A percentile compares a stretch with the other conserved stretches of the same genome.
Evolutionary conservation across 2,888 invertebrate genomes (phyloP).

Genomic region (Amphimallon solstitiale): DNA sequence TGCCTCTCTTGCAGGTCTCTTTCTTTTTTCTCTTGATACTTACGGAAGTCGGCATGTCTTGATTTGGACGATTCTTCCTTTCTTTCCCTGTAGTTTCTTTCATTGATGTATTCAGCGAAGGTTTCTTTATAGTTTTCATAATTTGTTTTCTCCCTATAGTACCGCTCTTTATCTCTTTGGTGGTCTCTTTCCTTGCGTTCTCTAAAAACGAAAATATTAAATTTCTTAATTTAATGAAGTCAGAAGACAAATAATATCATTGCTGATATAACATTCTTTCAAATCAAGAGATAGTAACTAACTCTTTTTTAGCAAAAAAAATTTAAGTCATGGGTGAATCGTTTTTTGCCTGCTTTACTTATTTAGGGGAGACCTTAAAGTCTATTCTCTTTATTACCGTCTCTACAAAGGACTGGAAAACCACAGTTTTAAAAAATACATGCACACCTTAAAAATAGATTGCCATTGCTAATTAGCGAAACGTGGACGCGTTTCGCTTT

Average conservation of each 20-base stretch:
- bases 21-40: conserved; percentile 56
- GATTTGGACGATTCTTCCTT: conserved; percentile 50
- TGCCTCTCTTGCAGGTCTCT: conserved; percentile 49
- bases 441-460: no score
- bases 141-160: conserved; percentile 59
- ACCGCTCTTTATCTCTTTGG: conserved; percentile 62
- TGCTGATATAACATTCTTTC: no score
- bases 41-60: conserved; percentile 55
- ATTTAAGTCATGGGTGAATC: no score
- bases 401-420: no score
- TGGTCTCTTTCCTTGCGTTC: conserved; percentile 56
- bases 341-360: no score
- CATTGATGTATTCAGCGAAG: conserved; percentile 52
- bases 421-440: no score
- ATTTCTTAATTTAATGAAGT: not conserved
- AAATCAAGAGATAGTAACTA: no score
- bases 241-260: not conserved
- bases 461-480: no score
- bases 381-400: no score
- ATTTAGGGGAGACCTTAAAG: no score
- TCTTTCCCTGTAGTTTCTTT: conserved; percentile 55
- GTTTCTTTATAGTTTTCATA: conserved; percentile 53
- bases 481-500: no score
- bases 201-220: conserved; percentile 2
- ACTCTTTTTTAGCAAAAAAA: no score